Percentiles rank a stretch among this genome's conserved stretches.
Evolutionary conservation across 2,888 invertebrate genomes (phyloP).

Genomic region (Ellobium chinense): DNA sequence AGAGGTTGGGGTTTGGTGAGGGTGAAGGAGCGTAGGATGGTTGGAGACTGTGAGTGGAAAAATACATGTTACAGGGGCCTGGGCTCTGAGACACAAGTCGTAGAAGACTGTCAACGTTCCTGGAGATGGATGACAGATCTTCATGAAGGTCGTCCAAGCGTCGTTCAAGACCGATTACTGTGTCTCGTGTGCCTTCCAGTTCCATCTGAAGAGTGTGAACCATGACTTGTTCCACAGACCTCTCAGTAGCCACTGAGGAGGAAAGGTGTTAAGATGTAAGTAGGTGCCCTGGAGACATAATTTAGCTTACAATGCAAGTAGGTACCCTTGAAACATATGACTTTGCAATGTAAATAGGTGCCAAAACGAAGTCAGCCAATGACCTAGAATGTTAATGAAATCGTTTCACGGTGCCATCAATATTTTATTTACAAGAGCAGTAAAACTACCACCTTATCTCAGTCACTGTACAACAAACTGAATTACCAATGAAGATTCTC

Average conservation of each 20-base stretch:
- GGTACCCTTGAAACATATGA: too few relatives aligned
- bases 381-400: too few relatives aligned
- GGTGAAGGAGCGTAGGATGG: conserved; percentile 32
- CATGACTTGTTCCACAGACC: conserved; percentile 50
- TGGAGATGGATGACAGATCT: conserved; percentile 51
- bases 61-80: conserved; percentile 39
- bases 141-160: conserved; percentile 50
- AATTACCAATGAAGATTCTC: too few relatives aligned
- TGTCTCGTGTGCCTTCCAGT: conserved; percentile 65
- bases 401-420: too few relatives aligned
- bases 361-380: too few relatives aligned
- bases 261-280: background rate
- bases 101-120: conserved; percentile 51
- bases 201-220: conserved; percentile 65
- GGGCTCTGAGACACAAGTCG: conserved; percentile 37
- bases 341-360: too few relatives aligned
- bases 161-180: conserved; percentile 62
- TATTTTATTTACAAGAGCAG: too few relatives aligned
- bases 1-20: conserved; percentile 35
- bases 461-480: too few relatives aligned
- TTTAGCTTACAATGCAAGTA: too few relatives aligned
- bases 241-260: conserved; percentile 40
- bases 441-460: too few relatives aligned
- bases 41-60: conserved; percentile 36
- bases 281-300: too few relatives aligned